Evolutionary conservation across 2,113 vertebrate species (phyloP), one percentile per base, ranked within the genome.

Genomic region (Spea multiplicata): DNA sequence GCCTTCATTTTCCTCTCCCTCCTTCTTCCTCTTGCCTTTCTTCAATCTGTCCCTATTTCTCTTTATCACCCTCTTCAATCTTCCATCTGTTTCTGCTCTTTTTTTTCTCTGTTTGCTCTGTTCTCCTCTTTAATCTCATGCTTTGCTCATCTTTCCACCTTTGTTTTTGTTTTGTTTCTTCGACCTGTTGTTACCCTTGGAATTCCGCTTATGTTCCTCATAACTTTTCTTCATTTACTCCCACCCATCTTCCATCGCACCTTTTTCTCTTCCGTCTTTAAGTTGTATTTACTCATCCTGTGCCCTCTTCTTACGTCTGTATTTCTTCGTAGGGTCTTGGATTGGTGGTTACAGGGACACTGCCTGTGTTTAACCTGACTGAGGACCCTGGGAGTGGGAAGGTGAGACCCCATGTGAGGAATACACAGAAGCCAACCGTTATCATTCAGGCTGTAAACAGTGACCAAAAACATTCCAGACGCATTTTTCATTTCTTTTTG

Each of bases 291-390:
- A 81, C 52, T 82, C 30, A 30, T 30, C 30, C 30, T 30, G 30
- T 30, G 30, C 30, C 30, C 30, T 30, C 30, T 30, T 30, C 30
- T 30, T 30, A 30, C 2, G 30, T 30, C 30, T 30, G 30, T 30
- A 30, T 16, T 82, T 59, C 78, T 57, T 16, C 80, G 49, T 84
- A 99, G 97, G 96, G 96, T 65, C 91, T 98, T 87, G 97, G 96
- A 7, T 88, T 99, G 48, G 97, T 99, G 86, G 95, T 99, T 86
- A 97, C 96, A 0, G 97, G 97, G 71, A 99, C 97, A 0, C 91
- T 99, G 87, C 97, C 97, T 0, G 97, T 99, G 72, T 99, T 99
- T 89, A 99, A 99, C 90, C 91, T 97, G 84, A 98, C 97, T 0
- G 91, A 90, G 79, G 96, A 98, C 66, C 87, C 86, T 4, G 90